A percentile compares a stretch with the other conserved stretches of the same genome.
Conservation (phyloP, 2,797 vertebrate genomes). For the Pangasius krempfi region DNA sequence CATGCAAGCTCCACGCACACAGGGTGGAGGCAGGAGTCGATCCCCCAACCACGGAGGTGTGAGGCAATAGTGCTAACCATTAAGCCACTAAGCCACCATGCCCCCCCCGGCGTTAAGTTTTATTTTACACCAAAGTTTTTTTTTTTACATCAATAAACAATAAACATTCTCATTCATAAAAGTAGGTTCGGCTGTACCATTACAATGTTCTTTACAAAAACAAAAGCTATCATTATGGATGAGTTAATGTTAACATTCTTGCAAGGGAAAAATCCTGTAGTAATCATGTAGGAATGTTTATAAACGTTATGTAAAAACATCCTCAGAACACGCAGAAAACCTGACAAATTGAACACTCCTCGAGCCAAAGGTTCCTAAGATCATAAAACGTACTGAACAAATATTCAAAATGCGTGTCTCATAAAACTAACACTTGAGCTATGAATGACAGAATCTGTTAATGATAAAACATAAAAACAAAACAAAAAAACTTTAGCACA, state of each 20-base stretch:
- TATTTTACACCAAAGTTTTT: neutral
- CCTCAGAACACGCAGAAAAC: neutral
- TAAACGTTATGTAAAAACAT: neutral
- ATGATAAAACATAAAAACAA: neutral
- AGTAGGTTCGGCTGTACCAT: neutral
- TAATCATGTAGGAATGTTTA: neutral
- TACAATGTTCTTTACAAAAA: neutral
- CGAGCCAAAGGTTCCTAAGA: neutral
- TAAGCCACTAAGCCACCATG: too few relatives aligned
- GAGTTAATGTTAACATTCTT: neutral
- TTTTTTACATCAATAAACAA: neutral
- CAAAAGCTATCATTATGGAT: neutral
- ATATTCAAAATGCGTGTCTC: neutral
- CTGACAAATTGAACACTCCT: neutral
- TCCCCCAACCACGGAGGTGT: too few relatives aligned
- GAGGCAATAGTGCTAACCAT: too few relatives aligned
- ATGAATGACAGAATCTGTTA: conserved; percentile 7
- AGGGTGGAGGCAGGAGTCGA: too few relatives aligned
- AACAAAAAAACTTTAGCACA: neutral
- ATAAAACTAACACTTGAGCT: neutral
- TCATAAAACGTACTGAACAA: neutral
- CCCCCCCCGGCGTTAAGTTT: neutral
- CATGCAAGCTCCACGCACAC: too few relatives aligned
- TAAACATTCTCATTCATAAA: neutral
- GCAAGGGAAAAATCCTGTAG: neutral